A percentile compares a stretch with the other conserved stretches of the same genome.
Conservation (phyloP, 2,113 vertebrate species). For the Notothenia rossii region DNA sequence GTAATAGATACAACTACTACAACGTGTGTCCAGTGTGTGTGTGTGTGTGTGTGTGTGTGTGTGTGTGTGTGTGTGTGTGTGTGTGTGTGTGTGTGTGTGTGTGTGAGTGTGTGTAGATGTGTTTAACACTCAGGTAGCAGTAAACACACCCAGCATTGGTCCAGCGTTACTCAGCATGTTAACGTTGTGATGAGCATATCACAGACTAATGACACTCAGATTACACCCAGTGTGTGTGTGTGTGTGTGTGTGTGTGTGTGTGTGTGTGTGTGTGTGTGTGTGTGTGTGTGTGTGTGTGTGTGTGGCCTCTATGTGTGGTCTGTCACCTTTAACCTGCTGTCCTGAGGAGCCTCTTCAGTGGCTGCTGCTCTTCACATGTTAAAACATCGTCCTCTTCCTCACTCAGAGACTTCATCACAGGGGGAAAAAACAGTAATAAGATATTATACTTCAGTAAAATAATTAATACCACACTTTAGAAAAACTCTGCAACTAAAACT, state of each 20-base stretch:
- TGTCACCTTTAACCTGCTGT: slow-evolving; percentile 70
- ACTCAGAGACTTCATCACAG: background rate
- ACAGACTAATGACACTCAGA: slow-evolving; percentile 58
- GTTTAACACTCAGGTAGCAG: slow-evolving; percentile 30
- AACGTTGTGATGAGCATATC: slow-evolving; percentile 64
- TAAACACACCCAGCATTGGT: slow-evolving; percentile 42
- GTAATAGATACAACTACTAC: too few relatives aligned
- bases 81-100: background rate
- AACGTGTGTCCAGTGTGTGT: too few relatives aligned
- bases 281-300: too few relatives aligned
- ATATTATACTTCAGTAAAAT: too few relatives aligned
- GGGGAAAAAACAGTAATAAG: too few relatives aligned
- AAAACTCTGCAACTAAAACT: too few relatives aligned
- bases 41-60: background rate
- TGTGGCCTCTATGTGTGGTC: slow-evolving; percentile 78
- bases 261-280: too few relatives aligned
- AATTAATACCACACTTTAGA: too few relatives aligned
- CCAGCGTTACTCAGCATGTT: slow-evolving; percentile 48
- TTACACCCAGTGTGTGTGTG: slow-evolving; percentile 39
- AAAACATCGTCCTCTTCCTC: background rate
- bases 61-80: background rate
- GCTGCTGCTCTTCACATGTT: slow-evolving; percentile 28
- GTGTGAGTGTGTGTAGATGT: background rate
- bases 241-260: too few relatives aligned
- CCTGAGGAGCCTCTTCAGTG: slow-evolving; percentile 44